Evolutionary conservation across 2,113 vertebrate species (phyloP), one percentile per base, ranked within the genome.

Genomic region (Lepidothrix coronata): DNA sequence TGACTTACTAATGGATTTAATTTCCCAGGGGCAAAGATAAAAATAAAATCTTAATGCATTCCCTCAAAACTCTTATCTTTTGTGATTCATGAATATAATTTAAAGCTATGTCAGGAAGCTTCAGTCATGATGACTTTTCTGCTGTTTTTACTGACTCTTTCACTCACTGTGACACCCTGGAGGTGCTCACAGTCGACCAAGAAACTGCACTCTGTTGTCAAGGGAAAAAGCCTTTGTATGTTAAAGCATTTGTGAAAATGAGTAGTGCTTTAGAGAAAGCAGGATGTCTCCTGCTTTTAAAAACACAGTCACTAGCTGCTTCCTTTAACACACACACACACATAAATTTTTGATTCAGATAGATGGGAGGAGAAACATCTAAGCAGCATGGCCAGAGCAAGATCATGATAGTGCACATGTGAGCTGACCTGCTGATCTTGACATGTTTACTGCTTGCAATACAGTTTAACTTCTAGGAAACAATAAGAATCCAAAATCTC

Each of bases 11-110:
- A 90, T 94, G 72, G 82, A 76, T 93, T 96, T 96, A 93, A 96
- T 97, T 97, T 96, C 95, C 92, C 95, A 83, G 48, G n/a, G 88
- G 94, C 68, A 82, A 71, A 91, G 88, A 88, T 88, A 90, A 97
- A 93, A 96, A 94, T 92, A 91, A 95, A 93, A 84, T 71, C 83
- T 70, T 93, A 86, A 94, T 96, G 72, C 82, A 59, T 90, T 89
- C 75, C 51, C 90, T 86, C 58, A 80, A 95, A 91, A 84, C 37
- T 79, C 85, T 61, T 82, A 82, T 89, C 85, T 96, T 95, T 90
- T 88, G 78, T 93, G 92, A 93, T 94, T 96, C 92, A 92, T 90
- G 74, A 90, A 70, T 62, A 76, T 93, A 76, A 93, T 95, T 85
- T 90, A 90, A 88, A 95, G 58, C 79, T 59, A 57, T 35, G 4